phyloP scores from a whole-genome alignment of 2,797 vertebrate species.

The Betta splendens region DNA sequence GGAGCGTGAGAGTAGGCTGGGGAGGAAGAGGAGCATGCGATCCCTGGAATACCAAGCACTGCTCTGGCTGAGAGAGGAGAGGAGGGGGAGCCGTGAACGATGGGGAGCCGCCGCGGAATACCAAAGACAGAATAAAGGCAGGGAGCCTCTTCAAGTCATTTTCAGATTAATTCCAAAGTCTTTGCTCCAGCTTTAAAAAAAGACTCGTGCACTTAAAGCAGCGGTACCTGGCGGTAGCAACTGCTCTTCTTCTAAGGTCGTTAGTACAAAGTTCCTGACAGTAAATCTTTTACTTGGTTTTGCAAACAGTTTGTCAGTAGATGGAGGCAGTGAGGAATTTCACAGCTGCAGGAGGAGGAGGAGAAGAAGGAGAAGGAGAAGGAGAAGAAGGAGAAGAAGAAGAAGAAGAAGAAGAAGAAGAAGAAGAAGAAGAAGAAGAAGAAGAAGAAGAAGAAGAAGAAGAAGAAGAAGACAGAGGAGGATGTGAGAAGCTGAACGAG shows the following conservation, averaged over 20 bases:
- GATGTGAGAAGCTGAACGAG: constrained; percentile 7
- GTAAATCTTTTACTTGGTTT: constrained; percentile 2
- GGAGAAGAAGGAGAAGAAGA: constrained; percentile 18
- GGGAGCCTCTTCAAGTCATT: constrained; percentile 59
- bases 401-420: neutral
- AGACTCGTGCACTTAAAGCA: constrained; percentile 13
- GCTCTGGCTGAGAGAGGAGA: constrained; percentile 59
- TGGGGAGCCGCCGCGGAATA: constrained; percentile 64
- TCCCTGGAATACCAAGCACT: constrained; percentile 76
- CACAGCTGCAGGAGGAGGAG: neutral
- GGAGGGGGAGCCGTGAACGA: constrained; percentile 63
- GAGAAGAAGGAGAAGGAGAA: constrained; percentile 1
- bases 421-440: neutral
- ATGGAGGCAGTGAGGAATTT: neutral
- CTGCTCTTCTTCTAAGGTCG: constrained; percentile 17
- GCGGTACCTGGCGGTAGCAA: neutral
- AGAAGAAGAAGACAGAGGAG: constrained; percentile 16
- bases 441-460: neutral
- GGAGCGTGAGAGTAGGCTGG: constrained; percentile 49
- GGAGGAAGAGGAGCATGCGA: constrained; percentile 67
- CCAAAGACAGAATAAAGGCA: constrained; percentile 64
- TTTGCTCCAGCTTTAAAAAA: constrained; percentile 53
- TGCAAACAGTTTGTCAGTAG: constrained; percentile 17
- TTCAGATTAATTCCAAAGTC: constrained; percentile 50
- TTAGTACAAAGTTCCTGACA: neutral